Base-by-base conservation (phyloP, 2,113 vertebrate genomes). In the Phyllostomus discolor region DNA sequence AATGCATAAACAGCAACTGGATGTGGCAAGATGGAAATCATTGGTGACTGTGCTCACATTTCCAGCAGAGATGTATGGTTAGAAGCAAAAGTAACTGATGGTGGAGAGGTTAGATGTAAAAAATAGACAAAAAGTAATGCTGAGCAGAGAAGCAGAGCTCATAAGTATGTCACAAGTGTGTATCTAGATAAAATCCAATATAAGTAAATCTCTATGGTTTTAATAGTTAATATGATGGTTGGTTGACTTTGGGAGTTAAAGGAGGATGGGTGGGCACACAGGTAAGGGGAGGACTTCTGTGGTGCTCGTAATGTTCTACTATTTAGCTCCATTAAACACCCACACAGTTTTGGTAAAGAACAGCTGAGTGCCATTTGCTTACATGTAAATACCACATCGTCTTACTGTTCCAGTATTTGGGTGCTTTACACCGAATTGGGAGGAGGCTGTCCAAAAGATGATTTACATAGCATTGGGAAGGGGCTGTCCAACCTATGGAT, bases 221-320 rank as follows among this genome's bases (percentile, higher is more conserved):
- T 73, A 46, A 6, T 67, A 78, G 16, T 82, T 62, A 41, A 28
- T 41, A 35, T 10, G 11, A 31, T 14, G 19, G 4, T 48, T 14
- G 19, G 4, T 48, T n/a, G 0, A 15, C 16, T 81, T 57, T 73
- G 75, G 9, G 7, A 22, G 3, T 7, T 11, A 26, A 7, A 28
- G 4, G 33, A 16, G 0, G 15, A 7, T 31, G 15, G 1, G 1
- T 12, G 19, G 14, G 69, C 54, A 66, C 2, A 66, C 4, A 31
- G 4, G 14, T 22, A 17, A 46, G 46, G 43, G 31, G 28, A 17
- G 4, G 41, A 0, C 0, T 20, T 54, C 4, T 50, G 1, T 16
- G 1, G 2, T 88, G 19, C 15, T 78, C 4, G 4, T 11, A 46
- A 15, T 5, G 0, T 57, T 83, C 24, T 62, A 7, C 1, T 43